Evolutionary conservation across 2,113 vertebrate species (phyloP), one percentile per base, ranked within the genome.

Genomic region (Siniperca knerii): DNA sequence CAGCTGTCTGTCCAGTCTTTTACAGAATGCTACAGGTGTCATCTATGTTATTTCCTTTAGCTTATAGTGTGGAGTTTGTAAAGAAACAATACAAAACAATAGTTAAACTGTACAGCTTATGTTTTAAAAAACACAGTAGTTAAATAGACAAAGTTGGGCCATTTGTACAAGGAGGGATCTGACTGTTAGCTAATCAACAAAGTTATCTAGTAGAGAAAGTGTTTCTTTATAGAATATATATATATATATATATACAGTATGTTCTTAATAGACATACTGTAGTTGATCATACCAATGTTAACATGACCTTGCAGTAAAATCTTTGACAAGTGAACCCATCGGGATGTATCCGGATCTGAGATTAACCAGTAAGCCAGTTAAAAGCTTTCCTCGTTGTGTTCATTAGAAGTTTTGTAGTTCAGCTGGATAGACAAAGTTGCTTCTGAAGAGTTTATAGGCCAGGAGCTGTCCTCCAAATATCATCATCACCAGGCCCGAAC

Each of bases 351-450:
- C 1, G 4, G 57, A 61, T 2, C 70, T 44, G 42, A 88, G 84
- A 86, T 86, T 72, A 84, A 82, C 50, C 21, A 29, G 37, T 85
- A 77, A 91, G 54, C 86, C 75, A 78, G 61, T 85, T 79, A 91
- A 82, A 90, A 87, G 70, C 40, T 87, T 86, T 92, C 37, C 65
- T 77, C 46, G 0, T 23, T 48, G 69, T 77, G 40, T 86, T 71
- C 71, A 46, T 96, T 91, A 98, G 95, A 99, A 97, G 92, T 97
- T 95, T 86, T 97, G 95, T 40, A 98, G 96, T 81, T 97, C 95
- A 71, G 88, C 84, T 0, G 97, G 96, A 89, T 96, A 96, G 60
- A 98, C 97, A 90, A 98, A 97, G 92, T 97, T 97, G 89, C 95
- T 96, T 92, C 96, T 96, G 93, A 97, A 98, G 81, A 98, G 96